Conservation (phyloP, 2,888 invertebrate species). For the Atrina japonica region DNA sequence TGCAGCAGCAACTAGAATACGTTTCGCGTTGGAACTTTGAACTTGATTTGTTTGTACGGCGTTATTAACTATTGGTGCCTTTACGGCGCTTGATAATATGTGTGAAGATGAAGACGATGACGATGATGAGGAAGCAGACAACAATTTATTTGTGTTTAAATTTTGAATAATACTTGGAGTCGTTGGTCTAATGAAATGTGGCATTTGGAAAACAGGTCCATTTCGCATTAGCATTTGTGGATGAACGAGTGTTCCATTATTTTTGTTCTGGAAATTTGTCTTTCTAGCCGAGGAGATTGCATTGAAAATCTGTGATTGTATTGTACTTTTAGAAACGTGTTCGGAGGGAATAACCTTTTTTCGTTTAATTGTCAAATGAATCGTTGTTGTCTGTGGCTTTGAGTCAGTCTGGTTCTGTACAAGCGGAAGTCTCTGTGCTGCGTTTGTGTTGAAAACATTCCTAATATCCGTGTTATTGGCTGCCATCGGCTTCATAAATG, state of each 20-base stretch:
- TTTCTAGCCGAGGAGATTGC: neutral
- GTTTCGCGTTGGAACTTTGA: too few relatives aligned
- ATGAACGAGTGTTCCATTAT: neutral
- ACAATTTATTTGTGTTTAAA: too few relatives aligned
- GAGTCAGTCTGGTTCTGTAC: neutral
- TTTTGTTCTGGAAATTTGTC: neutral
- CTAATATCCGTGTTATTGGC: neutral
- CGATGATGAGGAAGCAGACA: too few relatives aligned
- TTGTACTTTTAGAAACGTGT: neutral
- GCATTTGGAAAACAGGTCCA: neutral
- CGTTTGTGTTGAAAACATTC: neutral
- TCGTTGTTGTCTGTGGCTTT: neutral
- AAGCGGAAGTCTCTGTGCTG: neutral
- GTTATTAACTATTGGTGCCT: too few relatives aligned
- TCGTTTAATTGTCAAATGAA: neutral
- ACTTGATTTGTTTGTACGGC: too few relatives aligned
- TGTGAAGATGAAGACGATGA: too few relatives aligned
- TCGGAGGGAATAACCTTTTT: slow-evolving; percentile 6
- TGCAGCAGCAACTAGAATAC: too few relatives aligned
- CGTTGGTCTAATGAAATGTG: too few relatives aligned
- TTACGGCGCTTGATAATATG: too few relatives aligned
- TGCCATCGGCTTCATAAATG: too few relatives aligned
- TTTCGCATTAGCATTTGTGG: neutral
- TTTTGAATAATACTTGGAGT: too few relatives aligned
- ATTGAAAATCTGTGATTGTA: neutral